Evolutionary conservation across 2,888 invertebrate species (phyloP), one percentile per base, ranked within the genome.

Genomic region (Chesias legatella): DNA sequence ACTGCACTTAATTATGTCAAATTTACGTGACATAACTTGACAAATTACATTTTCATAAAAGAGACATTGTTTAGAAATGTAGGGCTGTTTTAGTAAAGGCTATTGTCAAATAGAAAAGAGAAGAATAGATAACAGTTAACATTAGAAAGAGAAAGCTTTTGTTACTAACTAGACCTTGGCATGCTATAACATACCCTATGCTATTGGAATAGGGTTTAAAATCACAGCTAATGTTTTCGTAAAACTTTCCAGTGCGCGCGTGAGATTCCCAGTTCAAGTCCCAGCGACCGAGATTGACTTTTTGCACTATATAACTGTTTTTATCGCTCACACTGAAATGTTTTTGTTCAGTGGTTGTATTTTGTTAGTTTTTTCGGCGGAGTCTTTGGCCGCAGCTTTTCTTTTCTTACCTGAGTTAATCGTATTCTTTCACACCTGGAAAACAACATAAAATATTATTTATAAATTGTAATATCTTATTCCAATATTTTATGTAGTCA

Each of bases 381-480:
- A 1, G 56, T 48, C 55, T 75, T 74, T 22, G 69, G 68, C 9
- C 67, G 62, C 32, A 81, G 50, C 0, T 76, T 58, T 10, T 77
- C 73, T 47, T 65, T 68, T 33, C 86, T 82, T 78, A 85, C 80
- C 83, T 86, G 74, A 1, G 81, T 84, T 1, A 86, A 63, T 0
- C 80, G 72, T 42, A 69, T 67, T 54, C 83, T 66, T 66, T 86
- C 86, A 39, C 86, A 86, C 38, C 83, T 84, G 81, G 1, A 70
- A 70, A 10, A 11, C 10, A 11, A 22, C 5, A 5, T 2, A 29
- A 9, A 7, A 11, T 17, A 7, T 10, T 20, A 22, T 20, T n/a
- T n/a, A n/a, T n/a, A n/a, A n/a, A n/a, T n/a, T n/a, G n/a, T n/a
- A n/a, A n/a, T n/a, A n/a, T n/a, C n/a, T n/a, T n/a, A n/a, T n/a